Base-by-base conservation (phyloP, 2,797 vertebrate species). In the Tachyglossus aculeatus region DNA sequence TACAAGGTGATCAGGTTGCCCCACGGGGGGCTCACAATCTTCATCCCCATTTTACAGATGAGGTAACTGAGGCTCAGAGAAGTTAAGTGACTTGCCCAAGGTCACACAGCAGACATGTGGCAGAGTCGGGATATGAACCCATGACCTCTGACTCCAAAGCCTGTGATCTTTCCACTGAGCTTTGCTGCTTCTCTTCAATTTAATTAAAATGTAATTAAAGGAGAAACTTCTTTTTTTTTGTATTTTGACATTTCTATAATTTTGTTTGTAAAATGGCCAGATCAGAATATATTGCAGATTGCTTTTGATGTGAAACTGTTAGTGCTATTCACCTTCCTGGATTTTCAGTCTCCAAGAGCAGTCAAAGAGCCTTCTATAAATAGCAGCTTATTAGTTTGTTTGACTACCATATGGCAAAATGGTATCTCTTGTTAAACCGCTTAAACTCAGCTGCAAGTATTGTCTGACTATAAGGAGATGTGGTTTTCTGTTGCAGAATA, bases 341-440 rank as follows among this genome's bases (percentile, higher is more conserved):
- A 1, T 54, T 51, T 38, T 21, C 18, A 25, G 6, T 55, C 25
- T 59, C 15, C 70, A 45, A 13, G 44, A 54, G 57, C 39, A 41
- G 39, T 60, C 67, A 58, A 71, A 59, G 9, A 50, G 61, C 51
- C 9, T 3, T 48, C 64, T 67, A 1, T 60, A 60, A 33, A 56
- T 64, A 57, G 65, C n/a, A 60, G 41, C 21, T 58, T 73, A 48
- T 53, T 19, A 25, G 44, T 59, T 64, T 67, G 38, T 54, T 44
- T 69, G 70, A 43, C 37, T 67, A 29, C 43, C n/a, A 9, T 12
- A 10, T 19, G 50, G 59, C 9, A 47, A 63, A 55, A 69, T 62
- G 29, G n/a, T 63, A 31, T 77, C 50, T 74, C 4, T 47, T 62
- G n/a, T 73, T 78, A 71, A 71, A 57, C 14, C 69, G 11, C 61